Conservation (phyloP, 2,888 invertebrate genomes). For the Rotaria macrura region DNA sequence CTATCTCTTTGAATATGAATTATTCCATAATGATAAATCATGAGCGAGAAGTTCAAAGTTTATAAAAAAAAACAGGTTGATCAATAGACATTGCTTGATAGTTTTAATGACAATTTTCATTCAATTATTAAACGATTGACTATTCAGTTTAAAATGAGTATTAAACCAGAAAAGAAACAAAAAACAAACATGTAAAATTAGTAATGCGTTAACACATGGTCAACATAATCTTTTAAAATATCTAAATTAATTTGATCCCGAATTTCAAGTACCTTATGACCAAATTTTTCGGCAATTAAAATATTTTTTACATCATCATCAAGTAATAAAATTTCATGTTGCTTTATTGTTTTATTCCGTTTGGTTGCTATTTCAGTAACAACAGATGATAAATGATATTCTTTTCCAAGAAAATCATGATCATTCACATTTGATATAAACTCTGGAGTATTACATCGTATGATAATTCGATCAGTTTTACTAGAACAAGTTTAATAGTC, state of each 20-base stretch:
- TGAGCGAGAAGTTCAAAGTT: no score
- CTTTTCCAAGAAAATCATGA: slow-evolving; percentile 28
- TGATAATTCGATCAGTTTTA: slow-evolving; percentile 19
- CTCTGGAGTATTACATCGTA: slow-evolving; percentile 27
- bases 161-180: no score
- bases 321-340: slow-evolving; percentile 40
- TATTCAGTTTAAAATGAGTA: no score
- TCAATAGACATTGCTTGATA: no score
- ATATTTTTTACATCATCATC: slow-evolving; percentile 42
- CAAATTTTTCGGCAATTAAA: slow-evolving; percentile 40
- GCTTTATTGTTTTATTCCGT: slow-evolving; percentile 28
- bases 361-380: not conserved
- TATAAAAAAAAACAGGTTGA: no score
- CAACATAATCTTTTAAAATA: not conserved
- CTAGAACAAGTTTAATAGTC: not conserved
- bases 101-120: no score
- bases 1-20: no score
- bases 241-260: slow-evolving; percentile 14
- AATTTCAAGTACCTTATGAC: slow-evolving; percentile 39
- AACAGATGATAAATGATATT: slow-evolving; percentile 27
- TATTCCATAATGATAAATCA: no score
- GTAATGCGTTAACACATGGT: not conserved
- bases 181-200: not conserved
- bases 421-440: not conserved
- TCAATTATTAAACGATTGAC: no score